These are phyloP conservation scores for Malurus splendens DNA, from an alignment of 2,797 vertebrate species.

Conservation along the genomic window DNA sequence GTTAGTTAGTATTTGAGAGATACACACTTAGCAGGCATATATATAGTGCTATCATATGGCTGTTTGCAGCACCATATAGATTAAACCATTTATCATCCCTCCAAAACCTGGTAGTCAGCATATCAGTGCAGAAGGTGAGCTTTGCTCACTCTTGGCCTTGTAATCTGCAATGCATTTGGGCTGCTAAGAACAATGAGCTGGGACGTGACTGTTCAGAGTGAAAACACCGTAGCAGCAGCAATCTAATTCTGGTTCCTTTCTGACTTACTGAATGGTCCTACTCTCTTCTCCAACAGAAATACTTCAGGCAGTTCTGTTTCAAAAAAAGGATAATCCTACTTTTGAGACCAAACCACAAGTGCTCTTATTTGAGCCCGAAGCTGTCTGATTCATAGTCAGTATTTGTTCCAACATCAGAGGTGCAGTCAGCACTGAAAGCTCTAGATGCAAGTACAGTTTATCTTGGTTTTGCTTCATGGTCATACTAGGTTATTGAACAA, in stretches of 20 bases:
- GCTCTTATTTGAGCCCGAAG: not conserved
- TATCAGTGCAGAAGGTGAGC: not conserved
- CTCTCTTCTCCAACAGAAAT: not conserved
- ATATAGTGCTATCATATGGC: not conserved
- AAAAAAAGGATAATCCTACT: not conserved
- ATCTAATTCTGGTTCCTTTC: not conserved
- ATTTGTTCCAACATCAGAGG: not conserved
- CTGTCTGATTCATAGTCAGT: not conserved
- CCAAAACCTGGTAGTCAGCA: not conserved
- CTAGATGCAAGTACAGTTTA: not conserved
- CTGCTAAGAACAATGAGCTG: not conserved
- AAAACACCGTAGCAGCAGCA: not conserved
- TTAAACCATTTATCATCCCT: not conserved
- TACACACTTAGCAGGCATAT: not conserved
- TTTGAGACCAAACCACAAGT: not conserved
- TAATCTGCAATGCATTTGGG: not conserved
- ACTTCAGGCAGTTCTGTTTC: not conserved
- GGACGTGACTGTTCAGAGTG: not conserved
- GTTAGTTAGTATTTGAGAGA: not conserved
- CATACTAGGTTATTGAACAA: not conserved
- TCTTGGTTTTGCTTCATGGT: not conserved
- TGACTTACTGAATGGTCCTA: not conserved
- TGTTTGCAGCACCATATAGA: not conserved
- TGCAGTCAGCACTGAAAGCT: not conserved
- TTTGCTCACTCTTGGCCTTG: not conserved